These are phyloP conservation scores for Lottia gigantea DNA, from an alignment of 2,888 invertebrate genomes.

Conservation along the genomic window DNA sequence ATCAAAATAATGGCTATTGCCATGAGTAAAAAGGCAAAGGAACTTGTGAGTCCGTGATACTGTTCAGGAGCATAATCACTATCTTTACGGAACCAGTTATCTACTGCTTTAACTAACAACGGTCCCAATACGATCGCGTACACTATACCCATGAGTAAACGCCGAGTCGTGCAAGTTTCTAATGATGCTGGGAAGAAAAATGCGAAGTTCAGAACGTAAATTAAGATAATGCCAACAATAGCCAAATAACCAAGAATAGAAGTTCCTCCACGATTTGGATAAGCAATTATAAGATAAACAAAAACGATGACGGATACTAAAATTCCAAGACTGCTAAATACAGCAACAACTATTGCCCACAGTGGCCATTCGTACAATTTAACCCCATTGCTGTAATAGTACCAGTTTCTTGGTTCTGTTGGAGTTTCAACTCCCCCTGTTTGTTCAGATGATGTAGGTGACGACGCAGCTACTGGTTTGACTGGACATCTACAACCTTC, in stretches of 20 bases:
- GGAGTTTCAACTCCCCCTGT: background rate
- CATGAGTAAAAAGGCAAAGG: conserved; percentile 61
- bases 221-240: conserved; percentile 68
- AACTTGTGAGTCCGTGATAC: conserved; percentile 56
- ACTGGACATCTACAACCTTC: background rate
- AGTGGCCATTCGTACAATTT: conserved; percentile 58
- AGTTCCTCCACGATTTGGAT: conserved; percentile 65
- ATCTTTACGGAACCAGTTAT: conserved; percentile 66
- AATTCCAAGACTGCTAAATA: conserved; percentile 65
- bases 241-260: conserved; percentile 68
- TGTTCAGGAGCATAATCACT: conserved; percentile 39
- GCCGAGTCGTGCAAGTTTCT: conserved; percentile 66
- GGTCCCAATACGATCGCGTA: conserved; percentile 69
- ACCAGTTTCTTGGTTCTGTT: conserved; percentile 53
- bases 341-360: conserved; percentile 56
- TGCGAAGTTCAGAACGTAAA: conserved; percentile 69
- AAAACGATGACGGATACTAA: conserved; percentile 64
- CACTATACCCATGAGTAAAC: conserved; percentile 68
- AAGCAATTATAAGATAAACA: conserved; percentile 64
- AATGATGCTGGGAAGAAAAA: conserved; percentile 67
- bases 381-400: conserved; percentile 40
- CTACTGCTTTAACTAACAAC: conserved; percentile 68
- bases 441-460: background rate
- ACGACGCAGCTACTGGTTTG: background rate
- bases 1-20: conserved; percentile 60